A percentile compares a stretch with the other conserved stretches of the same genome.
Evolutionary conservation across 2,113 vertebrate species (phyloP).

Genomic region (Halichoeres trimaculatus): DNA sequence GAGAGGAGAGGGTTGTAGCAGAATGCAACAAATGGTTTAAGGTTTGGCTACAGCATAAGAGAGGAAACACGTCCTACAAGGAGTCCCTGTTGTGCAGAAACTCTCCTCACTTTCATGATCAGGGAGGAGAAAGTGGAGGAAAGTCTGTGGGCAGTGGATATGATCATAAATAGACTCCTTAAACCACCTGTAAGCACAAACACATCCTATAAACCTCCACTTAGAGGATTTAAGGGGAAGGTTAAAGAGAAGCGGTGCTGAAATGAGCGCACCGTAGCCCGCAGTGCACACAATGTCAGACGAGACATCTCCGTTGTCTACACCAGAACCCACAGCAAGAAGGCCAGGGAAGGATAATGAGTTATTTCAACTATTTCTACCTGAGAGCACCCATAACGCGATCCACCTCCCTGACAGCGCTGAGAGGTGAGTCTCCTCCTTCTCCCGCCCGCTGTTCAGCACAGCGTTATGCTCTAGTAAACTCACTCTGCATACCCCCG

Average conservation of each 20-base stretch:
- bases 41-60: no score
- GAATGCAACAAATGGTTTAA: no score
- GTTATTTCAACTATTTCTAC: constrained; percentile 72
- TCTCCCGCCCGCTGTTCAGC: constrained; percentile 21
- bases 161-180: neutral
- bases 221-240: neutral
- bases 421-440: constrained; percentile 32
- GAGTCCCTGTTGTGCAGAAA: no score
- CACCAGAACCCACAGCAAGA: constrained; percentile 42
- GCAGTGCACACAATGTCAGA: constrained; percentile 29
- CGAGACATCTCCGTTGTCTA: constrained; percentile 45
- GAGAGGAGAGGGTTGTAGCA: no score
- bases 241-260: constrained; percentile 10
- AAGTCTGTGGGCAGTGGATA: no score
- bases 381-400: constrained; percentile 55
- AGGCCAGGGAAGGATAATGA: constrained; percentile 53
- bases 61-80: no score
- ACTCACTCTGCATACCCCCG: constrained; percentile 56
- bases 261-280: constrained; percentile 35
- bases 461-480: constrained; percentile 57
- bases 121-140: no score
- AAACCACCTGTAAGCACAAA: constrained; percentile 13
- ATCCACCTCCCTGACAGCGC: constrained; percentile 57
- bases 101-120: no score
- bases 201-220: neutral